phyloP scores from a whole-genome alignment of 1,140 invertebrate species.

The Scaptodrosophila lebanonensis region DNA sequence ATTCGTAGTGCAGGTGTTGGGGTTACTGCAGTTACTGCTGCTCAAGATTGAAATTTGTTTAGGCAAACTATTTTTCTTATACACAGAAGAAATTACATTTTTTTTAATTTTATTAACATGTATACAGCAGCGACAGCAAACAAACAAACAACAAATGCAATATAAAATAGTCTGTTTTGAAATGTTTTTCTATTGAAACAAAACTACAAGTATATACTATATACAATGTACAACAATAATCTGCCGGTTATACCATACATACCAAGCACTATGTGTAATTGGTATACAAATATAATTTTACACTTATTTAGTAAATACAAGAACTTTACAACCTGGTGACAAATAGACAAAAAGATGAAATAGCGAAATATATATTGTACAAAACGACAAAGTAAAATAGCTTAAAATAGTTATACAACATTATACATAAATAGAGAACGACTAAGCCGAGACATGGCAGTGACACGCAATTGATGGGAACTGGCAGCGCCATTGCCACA shows the following conservation, averaged over 20 bases:
- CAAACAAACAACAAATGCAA: conserved; percentile 35
- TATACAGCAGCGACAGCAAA: conserved; percentile 29
- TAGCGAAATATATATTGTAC: conserved; percentile 38
- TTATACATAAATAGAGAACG: no score
- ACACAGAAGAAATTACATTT: not conserved
- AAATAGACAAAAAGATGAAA: conserved; percentile 2
- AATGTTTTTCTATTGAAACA: conserved; percentile 25
- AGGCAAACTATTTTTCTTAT: not conserved
- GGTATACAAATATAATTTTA: conserved; percentile 45
- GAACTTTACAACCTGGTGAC: not conserved
- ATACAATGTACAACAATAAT: conserved; percentile 28
- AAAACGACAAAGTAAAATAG: conserved; percentile 14
- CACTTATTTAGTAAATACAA: conserved; percentile 40
- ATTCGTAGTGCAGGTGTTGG: no score
- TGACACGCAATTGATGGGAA: no score
- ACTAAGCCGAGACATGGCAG: no score
- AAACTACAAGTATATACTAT: not conserved
- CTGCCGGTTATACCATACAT: conserved; percentile 49
- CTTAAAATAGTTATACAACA: conserved; percentile 1
- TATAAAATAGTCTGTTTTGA: conserved; percentile 58
- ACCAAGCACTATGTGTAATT: conserved; percentile 27
- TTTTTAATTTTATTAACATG: conserved; percentile 13
- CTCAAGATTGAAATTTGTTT: no score
- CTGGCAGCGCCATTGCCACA: conserved; percentile 24
- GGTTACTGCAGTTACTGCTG: no score